Evolutionary conservation across 2,888 invertebrate genomes (phyloP).

Genomic region (Drosophila sordidula): DNA sequence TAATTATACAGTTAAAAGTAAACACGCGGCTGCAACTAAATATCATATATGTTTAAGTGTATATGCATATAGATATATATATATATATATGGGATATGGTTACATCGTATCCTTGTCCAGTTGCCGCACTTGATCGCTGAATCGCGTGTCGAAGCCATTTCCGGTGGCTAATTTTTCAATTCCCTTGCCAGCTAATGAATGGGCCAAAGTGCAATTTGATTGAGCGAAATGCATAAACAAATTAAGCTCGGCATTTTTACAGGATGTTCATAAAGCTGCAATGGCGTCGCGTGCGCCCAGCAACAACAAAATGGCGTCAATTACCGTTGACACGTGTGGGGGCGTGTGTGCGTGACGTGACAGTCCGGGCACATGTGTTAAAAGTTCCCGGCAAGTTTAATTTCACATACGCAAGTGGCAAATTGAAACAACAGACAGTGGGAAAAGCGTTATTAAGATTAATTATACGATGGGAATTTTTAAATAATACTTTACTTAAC

Average conservation of each 20-base stretch:
- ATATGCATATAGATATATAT: neutral
- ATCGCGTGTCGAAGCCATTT: constrained; percentile 67
- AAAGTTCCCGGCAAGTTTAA: constrained; percentile 12
- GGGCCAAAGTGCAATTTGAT: constrained; percentile 73
- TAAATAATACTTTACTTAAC: too few species aligned
- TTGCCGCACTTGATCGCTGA: constrained; percentile 49
- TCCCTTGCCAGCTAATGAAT: constrained; percentile 35
- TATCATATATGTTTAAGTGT: neutral
- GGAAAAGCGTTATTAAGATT: constrained; percentile 8
- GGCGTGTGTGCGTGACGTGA: constrained; percentile 14
- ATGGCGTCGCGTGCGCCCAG: constrained; percentile 42
- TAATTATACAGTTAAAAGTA: constrained; percentile 65
- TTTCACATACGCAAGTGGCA: constrained; percentile 2
- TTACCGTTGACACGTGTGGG: constrained; percentile 54
- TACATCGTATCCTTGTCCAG: constrained; percentile 35
- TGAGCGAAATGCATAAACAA: constrained; percentile 68
- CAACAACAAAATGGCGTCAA: constrained; percentile 60
- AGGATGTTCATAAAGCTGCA: constrained; percentile 27
- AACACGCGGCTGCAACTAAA: constrained; percentile 47
- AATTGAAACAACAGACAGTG: constrained; percentile 20
- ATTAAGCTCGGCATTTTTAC: constrained; percentile 56
- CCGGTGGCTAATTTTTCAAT: constrained; percentile 58
- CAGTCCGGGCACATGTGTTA: constrained; percentile 40
- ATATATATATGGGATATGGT: constrained; percentile 18
- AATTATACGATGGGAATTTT: neutral